Percentiles rank a stretch among this genome's conserved stretches.
phyloP scores from a whole-genome alignment of 2,888 invertebrate species.

The Rotaria sp. region DNA sequence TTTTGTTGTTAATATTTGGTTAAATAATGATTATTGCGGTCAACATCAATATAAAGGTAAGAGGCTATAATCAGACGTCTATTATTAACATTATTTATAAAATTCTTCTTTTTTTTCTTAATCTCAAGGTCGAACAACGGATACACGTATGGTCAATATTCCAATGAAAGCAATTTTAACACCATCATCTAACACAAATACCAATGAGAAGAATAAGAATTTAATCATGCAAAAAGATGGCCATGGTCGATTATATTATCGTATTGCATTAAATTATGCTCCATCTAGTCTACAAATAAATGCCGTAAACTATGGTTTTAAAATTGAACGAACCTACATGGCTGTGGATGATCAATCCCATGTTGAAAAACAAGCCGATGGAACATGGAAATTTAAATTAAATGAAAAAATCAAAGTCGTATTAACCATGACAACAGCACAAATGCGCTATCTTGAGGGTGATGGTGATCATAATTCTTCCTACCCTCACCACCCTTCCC shows the following conservation, averaged over 20 bases:
- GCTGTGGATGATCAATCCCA: background rate
- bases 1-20: too few relatives aligned
- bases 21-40: too few relatives aligned
- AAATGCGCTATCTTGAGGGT: background rate
- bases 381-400: background rate
- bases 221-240: background rate
- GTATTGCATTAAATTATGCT: background rate
- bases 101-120: too few relatives aligned
- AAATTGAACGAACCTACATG: background rate
- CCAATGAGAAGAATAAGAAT: background rate
- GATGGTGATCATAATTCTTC: too few relatives aligned
- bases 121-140: background rate
- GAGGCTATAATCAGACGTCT: too few relatives aligned
- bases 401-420: background rate
- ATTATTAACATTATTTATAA: too few relatives aligned
- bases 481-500: too few relatives aligned
- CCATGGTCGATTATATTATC: background rate
- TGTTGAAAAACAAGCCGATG: background rate
- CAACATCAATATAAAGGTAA: too few relatives aligned
- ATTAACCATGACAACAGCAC: constrained; percentile 2
- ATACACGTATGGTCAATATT: background rate
- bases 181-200: background rate
- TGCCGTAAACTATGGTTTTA: background rate
- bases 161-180: background rate
- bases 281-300: background rate